Percentiles rank a stretch among this genome's conserved stretches.
Evolutionary conservation across 2,888 invertebrate genomes (phyloP).

Genomic region (Stenodera caucasica): DNA sequence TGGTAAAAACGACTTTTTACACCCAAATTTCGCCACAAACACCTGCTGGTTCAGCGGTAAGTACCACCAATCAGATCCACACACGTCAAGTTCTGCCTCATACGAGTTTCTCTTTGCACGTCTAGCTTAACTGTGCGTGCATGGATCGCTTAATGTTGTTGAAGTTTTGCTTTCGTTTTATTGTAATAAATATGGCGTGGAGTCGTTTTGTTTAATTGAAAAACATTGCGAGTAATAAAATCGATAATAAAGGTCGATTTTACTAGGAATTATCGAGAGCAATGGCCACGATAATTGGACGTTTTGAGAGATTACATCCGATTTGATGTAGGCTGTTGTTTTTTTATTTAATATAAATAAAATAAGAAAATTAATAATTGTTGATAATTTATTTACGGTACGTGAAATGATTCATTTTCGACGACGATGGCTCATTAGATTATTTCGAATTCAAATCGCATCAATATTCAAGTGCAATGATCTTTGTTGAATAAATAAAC

Average conservation of each 20-base stretch:
- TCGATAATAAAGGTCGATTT: background rate
- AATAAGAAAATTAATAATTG: too few relatives aligned
- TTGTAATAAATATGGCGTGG: too few relatives aligned
- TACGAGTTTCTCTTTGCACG: too few relatives aligned
- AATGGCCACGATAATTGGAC: background rate
- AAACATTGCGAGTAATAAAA: background rate
- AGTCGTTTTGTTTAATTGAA: background rate
- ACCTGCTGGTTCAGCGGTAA: conserved; percentile 84
- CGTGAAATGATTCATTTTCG: background rate
- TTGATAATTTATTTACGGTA: too few relatives aligned
- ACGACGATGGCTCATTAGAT: background rate
- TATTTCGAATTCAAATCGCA: conserved; percentile 5
- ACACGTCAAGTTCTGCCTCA: too few relatives aligned
- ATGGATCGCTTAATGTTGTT: too few relatives aligned
- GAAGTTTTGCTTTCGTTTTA: too few relatives aligned
- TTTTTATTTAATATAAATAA: too few relatives aligned
- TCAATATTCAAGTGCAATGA: conserved; percentile 1
- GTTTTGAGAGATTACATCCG: background rate
- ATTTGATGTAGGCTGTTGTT: background rate
- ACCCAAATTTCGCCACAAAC: conserved; percentile 77
- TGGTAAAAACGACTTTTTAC: conserved; percentile 63
- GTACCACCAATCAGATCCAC: too few relatives aligned
- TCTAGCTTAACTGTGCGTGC: too few relatives aligned
- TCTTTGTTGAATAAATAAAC: background rate
- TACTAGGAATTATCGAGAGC: background rate